phyloP scores from a whole-genome alignment of 2,113 vertebrate genomes.

The Aphyosemion australe region DNA sequence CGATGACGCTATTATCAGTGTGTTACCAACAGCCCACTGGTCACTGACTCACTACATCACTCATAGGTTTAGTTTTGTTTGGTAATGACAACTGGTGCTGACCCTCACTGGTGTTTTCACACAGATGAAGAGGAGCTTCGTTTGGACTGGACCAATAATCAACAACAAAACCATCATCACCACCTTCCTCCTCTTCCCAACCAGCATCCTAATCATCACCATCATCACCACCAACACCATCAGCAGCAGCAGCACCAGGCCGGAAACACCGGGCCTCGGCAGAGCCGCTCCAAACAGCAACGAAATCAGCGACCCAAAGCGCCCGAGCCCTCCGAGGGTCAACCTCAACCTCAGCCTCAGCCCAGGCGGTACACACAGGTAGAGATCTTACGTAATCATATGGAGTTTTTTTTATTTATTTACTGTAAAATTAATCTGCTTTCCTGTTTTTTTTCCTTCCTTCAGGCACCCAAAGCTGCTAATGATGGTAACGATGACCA shows the following conservation, averaged over 20 bases:
- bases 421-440: neutral
- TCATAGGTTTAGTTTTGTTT: too few species aligned
- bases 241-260: slow-evolving; percentile 34
- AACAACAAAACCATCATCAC: neutral
- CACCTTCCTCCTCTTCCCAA: neutral
- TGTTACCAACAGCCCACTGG: too few species aligned
- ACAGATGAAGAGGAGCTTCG: slow-evolving; percentile 63
- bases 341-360: slow-evolving; percentile 20
- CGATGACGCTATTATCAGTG: too few species aligned
- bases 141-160: slow-evolving; percentile 7
- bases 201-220: neutral
- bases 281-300: slow-evolving; percentile 26
- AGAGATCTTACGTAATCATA: neutral
- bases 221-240: neutral
- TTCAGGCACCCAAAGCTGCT: neutral
- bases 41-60: too few species aligned
- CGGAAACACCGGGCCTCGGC: slow-evolving; percentile 56
- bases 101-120: neutral
- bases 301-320: slow-evolving; percentile 1
- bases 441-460: neutral
- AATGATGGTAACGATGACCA: slow-evolving; percentile 16
- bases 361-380: slow-evolving; percentile 42
- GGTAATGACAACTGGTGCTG: too few species aligned
- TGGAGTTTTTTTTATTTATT: too few species aligned
- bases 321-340: neutral